These are phyloP conservation scores for Euplexia lucipara DNA, from an alignment of 2,888 invertebrate species.

Conservation along the genomic window DNA sequence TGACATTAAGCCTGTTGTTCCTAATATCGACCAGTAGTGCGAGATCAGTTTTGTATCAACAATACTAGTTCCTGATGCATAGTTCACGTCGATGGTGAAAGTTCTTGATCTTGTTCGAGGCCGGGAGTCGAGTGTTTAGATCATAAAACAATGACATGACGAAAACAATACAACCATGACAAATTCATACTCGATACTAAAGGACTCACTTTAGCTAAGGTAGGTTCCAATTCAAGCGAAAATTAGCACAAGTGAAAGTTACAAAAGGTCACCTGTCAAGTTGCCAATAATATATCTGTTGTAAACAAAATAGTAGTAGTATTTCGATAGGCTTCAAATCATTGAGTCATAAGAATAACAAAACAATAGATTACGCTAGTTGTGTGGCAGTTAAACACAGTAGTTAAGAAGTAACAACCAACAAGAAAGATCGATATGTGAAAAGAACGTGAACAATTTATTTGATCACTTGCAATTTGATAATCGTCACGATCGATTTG, in stretches of 20 bases:
- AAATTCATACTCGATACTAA: conserved; percentile 37
- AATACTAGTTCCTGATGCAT: conserved; percentile 67
- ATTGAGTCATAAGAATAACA: conserved; percentile 52
- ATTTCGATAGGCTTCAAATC: conserved; percentile 30
- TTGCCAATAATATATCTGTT: conserved; percentile 52
- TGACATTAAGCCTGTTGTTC: conserved; percentile 26
- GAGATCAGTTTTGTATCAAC: conserved; percentile 51
- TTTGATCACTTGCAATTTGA: conserved; percentile 43
- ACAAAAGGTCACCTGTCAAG: conserved; percentile 51
- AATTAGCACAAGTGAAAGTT: conserved; percentile 57
- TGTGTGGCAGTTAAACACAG: conserved; percentile 62
- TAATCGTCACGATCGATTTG: conserved; percentile 35
- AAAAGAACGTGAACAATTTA: conserved; percentile 63
- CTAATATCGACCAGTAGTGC: conserved; percentile 42
- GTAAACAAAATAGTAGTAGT: conserved; percentile 43
- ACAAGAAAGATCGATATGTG: conserved; percentile 59
- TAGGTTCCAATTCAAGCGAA: conserved; percentile 33
- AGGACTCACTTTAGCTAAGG: conserved; percentile 24
- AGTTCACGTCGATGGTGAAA: conserved; percentile 78
- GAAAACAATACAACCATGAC: conserved; percentile 46
- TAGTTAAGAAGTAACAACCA: conserved; percentile 47
- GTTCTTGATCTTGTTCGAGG: conserved; percentile 70
- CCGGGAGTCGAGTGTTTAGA: conserved; percentile 52
- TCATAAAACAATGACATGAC: conserved; percentile 58
- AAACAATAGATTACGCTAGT: conserved; percentile 62